These are phyloP conservation scores for Brienomyrus brachyistius DNA, from an alignment of 2,113 vertebrate species.

Conservation along the genomic window DNA sequence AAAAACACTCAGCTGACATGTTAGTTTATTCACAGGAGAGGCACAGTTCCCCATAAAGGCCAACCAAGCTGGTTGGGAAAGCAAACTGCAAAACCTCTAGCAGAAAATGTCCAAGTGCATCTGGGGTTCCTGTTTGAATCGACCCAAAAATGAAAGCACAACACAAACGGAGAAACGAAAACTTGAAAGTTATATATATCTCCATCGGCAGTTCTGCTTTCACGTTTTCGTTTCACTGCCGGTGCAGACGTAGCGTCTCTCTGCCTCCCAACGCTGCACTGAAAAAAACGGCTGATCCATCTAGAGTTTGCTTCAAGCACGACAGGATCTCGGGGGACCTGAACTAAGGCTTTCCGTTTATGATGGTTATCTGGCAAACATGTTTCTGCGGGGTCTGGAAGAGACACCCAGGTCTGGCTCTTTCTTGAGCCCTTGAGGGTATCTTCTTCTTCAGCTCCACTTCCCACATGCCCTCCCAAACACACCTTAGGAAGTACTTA, in stretches of 20 bases:
- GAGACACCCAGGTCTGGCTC: background rate
- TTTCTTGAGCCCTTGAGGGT: background rate
- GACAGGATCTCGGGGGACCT: background rate
- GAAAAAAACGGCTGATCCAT: background rate
- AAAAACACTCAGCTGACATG: background rate
- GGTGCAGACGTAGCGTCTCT: background rate
- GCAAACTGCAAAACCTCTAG: background rate
- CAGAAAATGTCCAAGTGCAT: background rate
- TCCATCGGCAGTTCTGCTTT: background rate
- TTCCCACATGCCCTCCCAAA: background rate
- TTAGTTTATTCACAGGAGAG: background rate
- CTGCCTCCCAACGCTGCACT: background rate
- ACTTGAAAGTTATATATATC: background rate
- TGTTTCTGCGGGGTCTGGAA: background rate
- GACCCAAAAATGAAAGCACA: background rate
- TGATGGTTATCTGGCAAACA: background rate
- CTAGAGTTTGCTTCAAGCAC: background rate
- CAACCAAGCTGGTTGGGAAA: background rate
- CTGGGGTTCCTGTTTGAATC: background rate
- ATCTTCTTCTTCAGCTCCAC: background rate
- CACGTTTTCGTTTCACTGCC: background rate
- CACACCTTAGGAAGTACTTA: background rate
- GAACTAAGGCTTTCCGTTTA: background rate
- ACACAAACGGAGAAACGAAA: background rate
- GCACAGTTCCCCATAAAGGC: background rate